Base-by-base conservation (phyloP, 2,888 invertebrate species). In the Theristus sp. region DNA sequence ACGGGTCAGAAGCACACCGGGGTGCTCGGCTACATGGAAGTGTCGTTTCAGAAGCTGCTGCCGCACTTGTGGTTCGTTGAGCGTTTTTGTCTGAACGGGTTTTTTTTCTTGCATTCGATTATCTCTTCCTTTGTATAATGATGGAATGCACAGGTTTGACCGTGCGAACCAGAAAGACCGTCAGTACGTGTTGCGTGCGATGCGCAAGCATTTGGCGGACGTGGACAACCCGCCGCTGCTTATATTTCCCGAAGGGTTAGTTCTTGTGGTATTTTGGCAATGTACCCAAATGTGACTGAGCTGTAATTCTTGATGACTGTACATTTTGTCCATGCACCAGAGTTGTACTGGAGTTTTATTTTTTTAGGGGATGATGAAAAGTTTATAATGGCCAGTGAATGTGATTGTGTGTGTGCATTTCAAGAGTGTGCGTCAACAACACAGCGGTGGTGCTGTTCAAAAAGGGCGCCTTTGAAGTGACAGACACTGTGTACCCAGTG, bases 391-490 rank as follows among this genome's bases (percentile, higher is more conserved):
- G n/a, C n/a, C n/a, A n/a, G n/a, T n/a, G n/a, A n/a, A n/a, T n/a
- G n/a, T n/a, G n/a, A n/a, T n/a, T n/a, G n/a, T n/a, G n/a, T n/a
- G n/a, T n/a, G n/a, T n/a, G n/a, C n/a, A n/a, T 63, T 65, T n/a
- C 67, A 74, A 74, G 76, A 17, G 76, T 76, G 0, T 76, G 76
- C 66, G 74, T 76, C 56, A 76, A 76, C 65, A 76, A 76, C 64
- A 76, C 76, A 24, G 75, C 75, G 26, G 75, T 76, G 17, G 76
- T 76, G 76, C 76, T 76, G 75, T 77, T 77, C 67, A 75, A 75
- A 64, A 76, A 76, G 63, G 76, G 76, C 53, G 74, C 76, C 63
- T 76, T 76, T 70, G 76, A 76, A 68, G 72, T 75, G 3, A 70
- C 71, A 24, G 69, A 72, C 26, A 31, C 55, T 22, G 72, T 76